Conservation (phyloP, 2,888 invertebrate genomes). For the Rhagophthalmus giganteus region DNA sequence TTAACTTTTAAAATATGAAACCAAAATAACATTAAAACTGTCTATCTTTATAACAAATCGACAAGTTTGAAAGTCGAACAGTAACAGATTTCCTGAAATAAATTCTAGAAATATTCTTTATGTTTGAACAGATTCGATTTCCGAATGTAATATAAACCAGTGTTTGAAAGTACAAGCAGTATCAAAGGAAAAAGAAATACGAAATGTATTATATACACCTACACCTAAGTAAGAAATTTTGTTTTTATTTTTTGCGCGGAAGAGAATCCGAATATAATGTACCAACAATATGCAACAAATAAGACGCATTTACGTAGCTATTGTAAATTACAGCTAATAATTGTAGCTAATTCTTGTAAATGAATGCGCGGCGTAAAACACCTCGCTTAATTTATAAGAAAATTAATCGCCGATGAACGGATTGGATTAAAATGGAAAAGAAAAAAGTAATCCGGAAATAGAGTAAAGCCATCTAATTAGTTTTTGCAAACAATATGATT, state of each 20-base stretch:
- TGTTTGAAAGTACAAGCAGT: slow-evolving; percentile 7
- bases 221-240: too few relatives aligned
- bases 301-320: too few relatives aligned
- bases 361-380: not conserved
- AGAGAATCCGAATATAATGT: too few relatives aligned
- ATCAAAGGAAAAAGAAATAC: slow-evolving; percentile 8
- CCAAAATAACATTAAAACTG: too few relatives aligned
- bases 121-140: slow-evolving; percentile 11
- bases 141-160: slow-evolving; percentile 11
- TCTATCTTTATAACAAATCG: too few relatives aligned
- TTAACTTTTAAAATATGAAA: too few relatives aligned
- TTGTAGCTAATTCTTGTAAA: not conserved
- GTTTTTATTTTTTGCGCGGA: too few relatives aligned
- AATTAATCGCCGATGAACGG: not conserved
- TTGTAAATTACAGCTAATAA: not conserved
- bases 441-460: not conserved
- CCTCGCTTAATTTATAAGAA: not conserved
- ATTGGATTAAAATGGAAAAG: not conserved
- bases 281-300: too few relatives aligned
- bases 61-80: too few relatives aligned
- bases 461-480: slow-evolving; percentile 15
- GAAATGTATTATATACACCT: not conserved
- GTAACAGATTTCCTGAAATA: too few relatives aligned
- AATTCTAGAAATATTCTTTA: slow-evolving; percentile 3
- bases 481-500: slow-evolving; percentile 26